A percentile compares a stretch with the other conserved stretches of the same genome.
Evolutionary conservation across 2,113 vertebrate species (phyloP).

Genomic region (Hemiscyllium ocellatum): DNA sequence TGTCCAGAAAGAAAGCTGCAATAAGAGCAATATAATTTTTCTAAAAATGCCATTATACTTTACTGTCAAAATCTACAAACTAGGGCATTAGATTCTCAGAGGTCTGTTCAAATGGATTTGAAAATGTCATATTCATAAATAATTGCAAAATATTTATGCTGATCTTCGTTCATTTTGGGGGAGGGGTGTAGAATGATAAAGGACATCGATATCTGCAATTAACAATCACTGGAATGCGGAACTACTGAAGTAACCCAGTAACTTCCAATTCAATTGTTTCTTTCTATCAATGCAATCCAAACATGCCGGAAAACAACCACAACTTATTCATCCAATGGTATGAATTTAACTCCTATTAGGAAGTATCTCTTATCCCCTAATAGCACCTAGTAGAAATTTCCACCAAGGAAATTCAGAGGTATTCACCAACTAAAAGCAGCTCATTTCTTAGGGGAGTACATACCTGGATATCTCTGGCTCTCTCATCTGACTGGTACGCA

Average conservation of each 20-base stretch:
- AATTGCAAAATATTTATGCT: neutral
- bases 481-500: conserved; percentile 95
- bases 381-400: neutral
- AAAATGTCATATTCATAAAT: neutral
- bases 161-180: neutral
- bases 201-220: neutral
- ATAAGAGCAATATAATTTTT: neutral
- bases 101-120: neutral
- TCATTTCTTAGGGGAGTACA: neutral
- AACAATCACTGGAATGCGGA: neutral
- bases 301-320: neutral
- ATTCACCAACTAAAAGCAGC: neutral
- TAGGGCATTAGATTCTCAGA: neutral
- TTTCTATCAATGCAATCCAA: neutral
- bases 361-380: neutral
- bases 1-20: neutral
- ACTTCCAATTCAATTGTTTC: neutral
- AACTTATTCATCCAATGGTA: neutral
- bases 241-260: neutral
- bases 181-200: neutral
- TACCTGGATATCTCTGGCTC: conserved; percentile 96
- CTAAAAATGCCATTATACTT: neutral
- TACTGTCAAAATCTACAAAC: neutral
- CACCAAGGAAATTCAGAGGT: neutral
- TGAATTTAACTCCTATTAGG: neutral